Evolutionary conservation across 2,888 invertebrate species (phyloP).

Genomic region (Stratiomys singularior): DNA sequence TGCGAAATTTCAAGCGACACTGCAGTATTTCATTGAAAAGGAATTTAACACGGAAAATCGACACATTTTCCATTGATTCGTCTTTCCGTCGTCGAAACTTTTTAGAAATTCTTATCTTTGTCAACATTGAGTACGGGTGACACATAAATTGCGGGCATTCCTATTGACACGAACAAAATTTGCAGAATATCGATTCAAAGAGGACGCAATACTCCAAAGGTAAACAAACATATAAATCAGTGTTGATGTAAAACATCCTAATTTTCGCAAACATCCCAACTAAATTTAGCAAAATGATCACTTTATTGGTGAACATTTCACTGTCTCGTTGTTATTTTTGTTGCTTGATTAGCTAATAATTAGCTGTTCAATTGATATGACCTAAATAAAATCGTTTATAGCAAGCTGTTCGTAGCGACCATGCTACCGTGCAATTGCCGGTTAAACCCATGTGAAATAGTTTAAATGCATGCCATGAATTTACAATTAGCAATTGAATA

Average conservation of each 20-base stretch:
- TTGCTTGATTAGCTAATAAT: neutral
- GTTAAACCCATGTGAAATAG: slow-evolving; percentile 12
- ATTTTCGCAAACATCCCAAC: neutral
- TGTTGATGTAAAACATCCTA: neutral
- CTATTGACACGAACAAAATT: too few species aligned
- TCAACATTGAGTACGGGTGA: slow-evolving; percentile 9
- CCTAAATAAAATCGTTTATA: slow-evolving; percentile 10
- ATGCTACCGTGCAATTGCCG: neutral
- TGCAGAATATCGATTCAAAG: too few species aligned
- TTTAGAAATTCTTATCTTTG: neutral
- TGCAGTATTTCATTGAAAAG: too few species aligned
- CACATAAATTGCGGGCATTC: neutral
- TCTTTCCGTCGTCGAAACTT: too few species aligned
- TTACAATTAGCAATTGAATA: neutral
- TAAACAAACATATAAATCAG: neutral
- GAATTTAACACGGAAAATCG: too few species aligned
- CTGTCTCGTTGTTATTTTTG: neutral
- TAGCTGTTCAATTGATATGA: neutral
- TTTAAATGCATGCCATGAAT: slow-evolving; percentile 3
- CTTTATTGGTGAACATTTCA: neutral
- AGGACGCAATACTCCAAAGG: neutral
- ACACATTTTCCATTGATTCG: too few species aligned
- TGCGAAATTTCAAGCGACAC: too few species aligned
- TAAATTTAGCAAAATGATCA: neutral
- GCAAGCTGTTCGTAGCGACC: neutral